Evolutionary conservation across 2,113 vertebrate species (phyloP).

Genomic region (Scalopus aquaticus): DNA sequence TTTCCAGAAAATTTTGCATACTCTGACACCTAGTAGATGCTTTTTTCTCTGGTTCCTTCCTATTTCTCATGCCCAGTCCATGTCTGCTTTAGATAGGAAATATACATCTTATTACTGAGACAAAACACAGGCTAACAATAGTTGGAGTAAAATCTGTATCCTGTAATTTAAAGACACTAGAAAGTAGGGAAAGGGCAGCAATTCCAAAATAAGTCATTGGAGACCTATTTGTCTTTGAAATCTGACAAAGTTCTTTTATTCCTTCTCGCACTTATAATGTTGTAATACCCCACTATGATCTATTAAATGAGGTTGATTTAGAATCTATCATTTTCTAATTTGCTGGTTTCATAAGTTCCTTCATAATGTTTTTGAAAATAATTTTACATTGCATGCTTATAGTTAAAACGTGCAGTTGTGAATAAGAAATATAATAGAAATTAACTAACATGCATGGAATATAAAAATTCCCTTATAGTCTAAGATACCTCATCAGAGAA

Average conservation of each 20-base stretch:
- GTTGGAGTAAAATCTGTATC: not conserved
- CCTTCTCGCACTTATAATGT: not conserved
- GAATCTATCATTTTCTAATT: not conserved
- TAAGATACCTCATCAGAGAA: not conserved
- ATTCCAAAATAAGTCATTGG: not conserved
- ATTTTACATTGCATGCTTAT: not conserved
- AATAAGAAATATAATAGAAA: not conserved
- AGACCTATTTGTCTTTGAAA: no score
- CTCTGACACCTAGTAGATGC: no score
- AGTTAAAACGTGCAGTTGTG: not conserved
- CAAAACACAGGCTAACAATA: not conserved
- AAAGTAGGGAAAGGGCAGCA: not conserved
- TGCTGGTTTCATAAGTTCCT: not conserved
- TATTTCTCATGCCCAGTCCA: no score
- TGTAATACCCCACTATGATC: not conserved
- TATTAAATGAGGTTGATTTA: not conserved
- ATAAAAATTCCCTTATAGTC: not conserved
- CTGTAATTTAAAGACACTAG: not conserved
- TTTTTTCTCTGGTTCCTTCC: not conserved
- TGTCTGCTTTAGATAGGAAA: not conserved
- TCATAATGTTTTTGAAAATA: not conserved
- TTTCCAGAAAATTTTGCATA: not conserved
- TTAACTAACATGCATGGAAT: not conserved
- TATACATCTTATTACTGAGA: not conserved
- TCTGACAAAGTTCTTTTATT: not conserved